Percentiles rank a stretch among this genome's conserved stretches.
Evolutionary conservation across 2,113 vertebrate genomes (phyloP).

Genomic region (Calyptommatus sinebrachiatus): DNA sequence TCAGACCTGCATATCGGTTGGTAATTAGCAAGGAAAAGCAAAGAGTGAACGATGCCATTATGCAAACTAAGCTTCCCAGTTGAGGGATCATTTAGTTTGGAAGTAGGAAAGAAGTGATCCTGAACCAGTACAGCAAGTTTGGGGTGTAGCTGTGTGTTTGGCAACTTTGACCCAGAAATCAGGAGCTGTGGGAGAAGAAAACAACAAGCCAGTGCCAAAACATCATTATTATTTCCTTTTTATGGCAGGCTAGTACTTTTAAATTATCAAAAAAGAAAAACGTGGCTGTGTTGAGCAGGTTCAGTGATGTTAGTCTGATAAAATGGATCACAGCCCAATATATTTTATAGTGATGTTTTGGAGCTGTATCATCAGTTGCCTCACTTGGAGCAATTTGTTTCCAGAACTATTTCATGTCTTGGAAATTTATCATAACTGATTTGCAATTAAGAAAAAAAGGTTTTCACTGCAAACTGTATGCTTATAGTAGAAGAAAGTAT

Average conservation of each 20-base stretch:
- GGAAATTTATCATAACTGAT: not conserved
- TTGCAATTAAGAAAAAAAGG: not conserved
- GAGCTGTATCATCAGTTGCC: not conserved
- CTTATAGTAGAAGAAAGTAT: not conserved
- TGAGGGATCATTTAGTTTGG: not conserved
- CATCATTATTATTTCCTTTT: not conserved
- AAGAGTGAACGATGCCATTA: not conserved
- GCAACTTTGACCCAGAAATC: not conserved
- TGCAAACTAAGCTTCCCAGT: not conserved
- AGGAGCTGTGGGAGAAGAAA: not conserved
- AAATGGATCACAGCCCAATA: not conserved
- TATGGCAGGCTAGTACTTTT: not conserved
- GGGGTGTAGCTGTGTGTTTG: not conserved
- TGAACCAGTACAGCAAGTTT: not conserved
- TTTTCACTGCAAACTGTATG: not conserved
- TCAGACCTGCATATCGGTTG: not conserved
- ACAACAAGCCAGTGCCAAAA: not conserved
- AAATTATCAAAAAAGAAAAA: not conserved
- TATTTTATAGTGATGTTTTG: slow-evolving; percentile 3
- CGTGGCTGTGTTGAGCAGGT: no score
- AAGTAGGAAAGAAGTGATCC: not conserved
- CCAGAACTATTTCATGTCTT: not conserved
- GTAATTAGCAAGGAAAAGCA: not conserved
- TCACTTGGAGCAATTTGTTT: not conserved
- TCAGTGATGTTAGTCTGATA: not conserved